Evolutionary conservation across 1,140 invertebrate species (phyloP).

Genomic region (Drosophila elegans): DNA sequence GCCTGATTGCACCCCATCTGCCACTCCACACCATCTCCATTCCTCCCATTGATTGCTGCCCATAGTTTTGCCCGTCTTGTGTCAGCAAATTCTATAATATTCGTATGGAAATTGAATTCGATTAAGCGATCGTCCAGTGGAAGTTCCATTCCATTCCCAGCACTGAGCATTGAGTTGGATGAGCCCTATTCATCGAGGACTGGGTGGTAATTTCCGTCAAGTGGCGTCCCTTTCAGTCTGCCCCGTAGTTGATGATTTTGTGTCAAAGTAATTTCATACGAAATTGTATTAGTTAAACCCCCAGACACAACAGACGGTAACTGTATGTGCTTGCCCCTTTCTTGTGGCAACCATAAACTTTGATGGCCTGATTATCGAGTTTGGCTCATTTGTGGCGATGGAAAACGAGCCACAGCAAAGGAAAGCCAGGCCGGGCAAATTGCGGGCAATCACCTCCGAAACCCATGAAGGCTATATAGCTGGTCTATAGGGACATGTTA

Average conservation of each 20-base stretch:
- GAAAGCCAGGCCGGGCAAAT: constrained; percentile 5
- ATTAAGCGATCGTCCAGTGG: constrained; percentile 28
- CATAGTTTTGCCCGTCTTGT: constrained; percentile 44
- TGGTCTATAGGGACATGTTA: background rate
- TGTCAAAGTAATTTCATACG: constrained; percentile 64
- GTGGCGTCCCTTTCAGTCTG: background rate
- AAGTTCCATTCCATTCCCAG: constrained; percentile 12
- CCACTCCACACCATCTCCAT: too few species aligned
- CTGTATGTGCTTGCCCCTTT: constrained; percentile 20
- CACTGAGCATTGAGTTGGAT: background rate
- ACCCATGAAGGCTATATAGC: background rate
- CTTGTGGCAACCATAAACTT: constrained; percentile 59
- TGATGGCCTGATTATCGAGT: constrained; percentile 75
- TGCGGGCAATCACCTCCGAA: constrained; percentile 30
- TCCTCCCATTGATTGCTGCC: constrained; percentile 2
- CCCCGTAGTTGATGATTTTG: constrained; percentile 35
- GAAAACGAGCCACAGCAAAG: constrained; percentile 10
- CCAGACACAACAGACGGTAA: constrained; percentile 69
- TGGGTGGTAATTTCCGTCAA: background rate
- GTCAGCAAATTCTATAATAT: constrained; percentile 54
- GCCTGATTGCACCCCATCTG: constrained; percentile 5
- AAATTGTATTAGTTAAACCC: constrained; percentile 65
- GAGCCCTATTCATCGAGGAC: background rate
- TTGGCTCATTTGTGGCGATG: constrained; percentile 63
- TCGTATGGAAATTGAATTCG: constrained; percentile 76